Conservation (phyloP, 2,113 vertebrate species). For the Crocuta crocuta region DNA sequence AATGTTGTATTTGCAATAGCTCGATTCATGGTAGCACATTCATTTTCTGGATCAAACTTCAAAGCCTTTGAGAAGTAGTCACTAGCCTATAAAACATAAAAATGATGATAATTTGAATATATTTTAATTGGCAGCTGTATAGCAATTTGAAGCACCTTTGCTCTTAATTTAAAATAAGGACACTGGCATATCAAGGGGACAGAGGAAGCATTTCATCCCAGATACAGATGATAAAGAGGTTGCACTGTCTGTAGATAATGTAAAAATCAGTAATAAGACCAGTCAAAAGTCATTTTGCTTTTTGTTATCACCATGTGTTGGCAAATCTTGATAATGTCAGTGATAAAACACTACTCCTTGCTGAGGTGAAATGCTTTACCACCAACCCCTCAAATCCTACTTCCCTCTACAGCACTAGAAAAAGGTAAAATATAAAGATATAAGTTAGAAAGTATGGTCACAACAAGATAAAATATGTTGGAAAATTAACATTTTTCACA, state of each 20-base stretch:
- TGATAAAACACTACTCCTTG: background rate
- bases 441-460: background rate
- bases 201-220: background rate
- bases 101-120: conserved; percentile 49
- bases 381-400: background rate
- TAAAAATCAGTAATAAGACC: background rate
- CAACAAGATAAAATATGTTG: conserved; percentile 32
- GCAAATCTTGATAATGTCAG: background rate
- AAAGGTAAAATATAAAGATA: background rate
- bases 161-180: conserved; percentile 28
- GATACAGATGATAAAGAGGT: background rate
- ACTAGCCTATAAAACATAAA: conserved; percentile 83
- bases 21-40: conserved; percentile 87
- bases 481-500: background rate
- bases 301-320: background rate
- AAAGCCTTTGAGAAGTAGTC: conserved; percentile 87
- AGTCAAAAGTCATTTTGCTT: background rate
- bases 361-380: background rate
- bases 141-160: background rate
- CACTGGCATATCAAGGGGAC: background rate
- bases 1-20: conserved; percentile 86
- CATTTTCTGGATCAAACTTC: conserved; percentile 85
- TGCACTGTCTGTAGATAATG: background rate
- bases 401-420: background rate
- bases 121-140: conserved; percentile 1